Evolutionary conservation across 2,797 vertebrate species (phyloP).

Genomic region (Cuniculus paca): DNA sequence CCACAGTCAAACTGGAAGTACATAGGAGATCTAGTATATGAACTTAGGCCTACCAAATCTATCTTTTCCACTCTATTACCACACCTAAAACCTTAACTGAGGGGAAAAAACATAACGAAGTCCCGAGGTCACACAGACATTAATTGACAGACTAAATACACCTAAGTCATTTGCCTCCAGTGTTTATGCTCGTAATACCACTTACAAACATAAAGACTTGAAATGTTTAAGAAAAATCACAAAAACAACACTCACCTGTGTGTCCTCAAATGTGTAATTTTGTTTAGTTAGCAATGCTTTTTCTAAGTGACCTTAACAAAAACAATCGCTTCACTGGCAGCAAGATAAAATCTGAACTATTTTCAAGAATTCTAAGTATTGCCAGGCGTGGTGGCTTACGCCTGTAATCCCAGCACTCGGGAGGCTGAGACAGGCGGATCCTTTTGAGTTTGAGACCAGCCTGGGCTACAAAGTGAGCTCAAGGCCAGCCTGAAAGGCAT

Average conservation of each 20-base stretch:
- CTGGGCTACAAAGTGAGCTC: too few relatives aligned
- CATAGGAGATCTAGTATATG: background rate
- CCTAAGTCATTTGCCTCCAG: background rate
- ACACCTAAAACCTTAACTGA: background rate
- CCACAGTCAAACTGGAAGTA: slow-evolving; percentile 36
- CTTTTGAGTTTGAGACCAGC: too few relatives aligned
- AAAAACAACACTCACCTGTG: background rate
- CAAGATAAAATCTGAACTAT: slow-evolving; percentile 32
- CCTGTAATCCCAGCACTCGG: too few relatives aligned
- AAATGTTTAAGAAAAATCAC: slow-evolving; percentile 37
- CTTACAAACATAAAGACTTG: background rate
- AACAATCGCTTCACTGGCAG: background rate
- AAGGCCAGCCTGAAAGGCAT: too few relatives aligned
- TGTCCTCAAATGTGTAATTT: background rate
- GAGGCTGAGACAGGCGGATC: too few relatives aligned
- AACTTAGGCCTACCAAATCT: background rate
- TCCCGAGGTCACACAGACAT: background rate
- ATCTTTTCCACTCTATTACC: background rate
- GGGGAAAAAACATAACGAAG: background rate
- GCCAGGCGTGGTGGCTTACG: too few relatives aligned
- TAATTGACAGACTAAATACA: background rate
- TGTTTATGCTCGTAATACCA: background rate
- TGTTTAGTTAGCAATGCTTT: background rate
- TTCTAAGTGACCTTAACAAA: slow-evolving; percentile 12
- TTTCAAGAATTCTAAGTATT: slow-evolving; percentile 6